Conservation (phyloP, 2,888 invertebrate species). For the Cerastis rubricosa region DNA sequence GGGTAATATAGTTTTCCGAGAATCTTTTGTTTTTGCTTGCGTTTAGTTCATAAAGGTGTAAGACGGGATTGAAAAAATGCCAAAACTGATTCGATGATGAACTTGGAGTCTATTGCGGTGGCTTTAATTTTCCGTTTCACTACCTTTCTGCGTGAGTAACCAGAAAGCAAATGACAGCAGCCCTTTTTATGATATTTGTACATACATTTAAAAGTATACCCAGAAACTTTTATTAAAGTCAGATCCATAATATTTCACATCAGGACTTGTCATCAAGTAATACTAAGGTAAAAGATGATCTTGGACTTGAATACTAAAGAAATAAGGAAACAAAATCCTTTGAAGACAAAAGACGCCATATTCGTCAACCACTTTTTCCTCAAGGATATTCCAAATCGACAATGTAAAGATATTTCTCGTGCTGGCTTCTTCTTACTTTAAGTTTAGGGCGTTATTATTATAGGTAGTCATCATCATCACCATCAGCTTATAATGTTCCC, state of each 20-base stretch:
- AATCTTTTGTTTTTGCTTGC: background rate
- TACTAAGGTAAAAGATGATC: conserved; percentile 16
- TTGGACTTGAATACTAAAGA: conserved; percentile 37
- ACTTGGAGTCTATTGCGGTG: background rate
- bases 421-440: background rate
- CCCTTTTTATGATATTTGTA: background rate
- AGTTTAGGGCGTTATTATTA: background rate
- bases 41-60: background rate
- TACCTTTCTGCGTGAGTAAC: background rate
- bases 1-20: background rate
- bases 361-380: conserved; percentile 42
- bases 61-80: background rate
- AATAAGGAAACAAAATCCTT: conserved; percentile 39
- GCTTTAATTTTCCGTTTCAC: background rate
- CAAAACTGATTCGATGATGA: background rate
- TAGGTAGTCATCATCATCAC: no score
- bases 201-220: background rate
- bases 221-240: background rate
- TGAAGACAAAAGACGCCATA: conserved; percentile 11
- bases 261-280: conserved; percentile 16
- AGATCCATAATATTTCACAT: background rate
- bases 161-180: background rate
- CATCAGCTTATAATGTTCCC: no score
- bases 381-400: conserved; percentile 9
- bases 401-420: background rate